Evolutionary conservation across 2,113 vertebrate genomes (phyloP), one percentile per base, ranked within the genome.

Genomic region (Apaloderma vittatum): DNA sequence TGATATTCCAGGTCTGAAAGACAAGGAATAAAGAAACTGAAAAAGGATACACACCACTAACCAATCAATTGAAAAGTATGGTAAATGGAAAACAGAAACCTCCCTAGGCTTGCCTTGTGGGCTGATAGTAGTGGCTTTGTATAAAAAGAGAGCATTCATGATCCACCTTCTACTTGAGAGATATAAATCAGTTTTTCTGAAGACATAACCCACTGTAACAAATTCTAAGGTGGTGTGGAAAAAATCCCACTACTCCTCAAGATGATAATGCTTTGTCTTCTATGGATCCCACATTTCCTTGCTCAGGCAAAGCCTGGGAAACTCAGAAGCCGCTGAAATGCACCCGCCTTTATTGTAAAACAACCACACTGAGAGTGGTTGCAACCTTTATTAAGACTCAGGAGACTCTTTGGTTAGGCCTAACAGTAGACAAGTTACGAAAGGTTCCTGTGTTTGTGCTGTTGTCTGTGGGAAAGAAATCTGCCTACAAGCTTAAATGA

Each of bases 11-110:
- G 87, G 76, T 65, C 76, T 93, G 83, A 95, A 93, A 94, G 83
- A 94, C 51, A 94, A 12, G 54, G 91, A 94, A 94, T 85, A 96
- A 94, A 92, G 94, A 89, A 91, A 88, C 88, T 85, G 83, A 62
- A 84, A 88, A 92, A 93, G 68, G 93, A 96, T 88, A 94, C 93
- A 96, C 90, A 88, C 46, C 93, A 88, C 88, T 96, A 92, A 83
- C 95, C 90, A 95, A 92, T 93, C 88, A 97, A 95, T 95, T 74
- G 85, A 89, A 95, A 96, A 94, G 30, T 85, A 82, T 1, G 0
- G 93, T 85, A 96, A 97, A 94, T 96, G 86, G 92, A 95, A 97
- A 95, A 78, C 86, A 97, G 88, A 97, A 97, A 63, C 77, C 95
- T 96, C 94, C 73, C 73, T 81, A 88, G 95, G 88, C 92, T 96